These are phyloP conservation scores for Stomatorhinus ivindoensis DNA, from an alignment of 2,113 vertebrate genomes.

Conservation along the genomic window DNA sequence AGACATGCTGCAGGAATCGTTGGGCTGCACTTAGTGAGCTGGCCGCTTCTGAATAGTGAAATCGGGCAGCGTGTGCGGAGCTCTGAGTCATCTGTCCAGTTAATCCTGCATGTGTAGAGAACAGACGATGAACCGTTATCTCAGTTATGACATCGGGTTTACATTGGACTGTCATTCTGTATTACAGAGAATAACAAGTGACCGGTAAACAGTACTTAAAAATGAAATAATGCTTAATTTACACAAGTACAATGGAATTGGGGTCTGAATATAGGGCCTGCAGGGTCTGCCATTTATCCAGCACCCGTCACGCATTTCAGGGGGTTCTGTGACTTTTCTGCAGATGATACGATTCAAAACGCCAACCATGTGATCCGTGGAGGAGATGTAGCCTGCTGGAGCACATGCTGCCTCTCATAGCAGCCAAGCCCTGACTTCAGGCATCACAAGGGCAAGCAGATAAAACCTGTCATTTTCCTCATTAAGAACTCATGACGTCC, in stretches of 20 bases:
- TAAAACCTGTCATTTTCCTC: not conserved
- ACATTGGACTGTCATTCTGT: not conserved
- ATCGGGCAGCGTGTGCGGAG: not conserved
- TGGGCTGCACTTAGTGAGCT: not conserved
- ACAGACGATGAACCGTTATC: not conserved
- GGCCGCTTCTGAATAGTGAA: not conserved
- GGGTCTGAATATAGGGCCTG: not conserved
- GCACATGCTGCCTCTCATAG: not conserved
- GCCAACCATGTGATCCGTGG: not conserved
- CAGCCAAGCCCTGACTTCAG: not conserved
- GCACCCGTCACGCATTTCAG: not conserved
- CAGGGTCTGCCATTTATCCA: not conserved
- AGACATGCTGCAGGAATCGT: not conserved
- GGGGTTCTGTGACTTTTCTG: not conserved
- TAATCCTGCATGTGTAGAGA: not conserved
- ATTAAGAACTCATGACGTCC: not conserved
- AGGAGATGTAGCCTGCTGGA: not conserved
- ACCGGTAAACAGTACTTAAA: not conserved
- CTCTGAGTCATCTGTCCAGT: not conserved
- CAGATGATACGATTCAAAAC: not conserved
- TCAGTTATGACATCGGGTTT: not conserved
- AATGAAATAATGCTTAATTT: not conserved
- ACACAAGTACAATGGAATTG: not conserved
- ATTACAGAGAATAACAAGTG: not conserved
- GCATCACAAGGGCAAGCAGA: not conserved